Evolutionary conservation across 2,113 vertebrate genomes (phyloP).

Genomic region (Caranx melampygus): DNA sequence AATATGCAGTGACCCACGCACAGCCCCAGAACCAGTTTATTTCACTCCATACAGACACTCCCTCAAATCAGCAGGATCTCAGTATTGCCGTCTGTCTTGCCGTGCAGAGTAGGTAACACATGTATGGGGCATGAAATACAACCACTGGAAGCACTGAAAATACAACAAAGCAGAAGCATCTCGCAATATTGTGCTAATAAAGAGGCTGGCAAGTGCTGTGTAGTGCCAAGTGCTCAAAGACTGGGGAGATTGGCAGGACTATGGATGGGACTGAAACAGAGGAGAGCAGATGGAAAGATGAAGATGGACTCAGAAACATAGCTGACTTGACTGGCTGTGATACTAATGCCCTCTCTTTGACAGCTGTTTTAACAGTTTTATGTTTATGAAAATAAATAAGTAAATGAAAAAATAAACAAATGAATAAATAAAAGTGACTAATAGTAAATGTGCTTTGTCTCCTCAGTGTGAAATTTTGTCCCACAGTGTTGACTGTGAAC

Average conservation of each 20-base stretch:
- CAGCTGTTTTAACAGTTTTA: constrained; percentile 80
- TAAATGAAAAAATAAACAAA: constrained; percentile 69
- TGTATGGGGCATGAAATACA: constrained; percentile 4
- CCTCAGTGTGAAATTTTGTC: constrained; percentile 51
- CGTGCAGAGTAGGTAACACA: constrained; percentile 7
- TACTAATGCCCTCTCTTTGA: constrained; percentile 76
- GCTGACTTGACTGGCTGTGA: constrained; percentile 69
- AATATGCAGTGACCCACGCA: background rate
- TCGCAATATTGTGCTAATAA: constrained; percentile 23
- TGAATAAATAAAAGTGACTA: constrained; percentile 79
- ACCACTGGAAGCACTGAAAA: constrained; percentile 35
- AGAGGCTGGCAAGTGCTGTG: constrained; percentile 54
- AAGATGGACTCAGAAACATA: constrained; percentile 47
- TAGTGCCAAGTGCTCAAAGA: constrained; percentile 60
- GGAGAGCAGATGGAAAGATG: constrained; percentile 17
- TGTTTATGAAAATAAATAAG: constrained; percentile 76
- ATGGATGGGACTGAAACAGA: constrained; percentile 51
- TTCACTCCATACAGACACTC: constrained; percentile 24
- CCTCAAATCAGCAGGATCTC: constrained; percentile 25
- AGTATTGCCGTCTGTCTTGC: constrained; percentile 21
- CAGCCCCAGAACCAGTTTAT: constrained; percentile 28
- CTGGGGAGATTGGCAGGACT: constrained; percentile 59
- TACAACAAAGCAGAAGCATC: constrained; percentile 29
- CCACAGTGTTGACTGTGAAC: constrained; percentile 1
- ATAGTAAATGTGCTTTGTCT: constrained; percentile 71